Evolutionary conservation across 2,888 invertebrate genomes (phyloP).

Genomic region (Netelia melanura): DNA sequence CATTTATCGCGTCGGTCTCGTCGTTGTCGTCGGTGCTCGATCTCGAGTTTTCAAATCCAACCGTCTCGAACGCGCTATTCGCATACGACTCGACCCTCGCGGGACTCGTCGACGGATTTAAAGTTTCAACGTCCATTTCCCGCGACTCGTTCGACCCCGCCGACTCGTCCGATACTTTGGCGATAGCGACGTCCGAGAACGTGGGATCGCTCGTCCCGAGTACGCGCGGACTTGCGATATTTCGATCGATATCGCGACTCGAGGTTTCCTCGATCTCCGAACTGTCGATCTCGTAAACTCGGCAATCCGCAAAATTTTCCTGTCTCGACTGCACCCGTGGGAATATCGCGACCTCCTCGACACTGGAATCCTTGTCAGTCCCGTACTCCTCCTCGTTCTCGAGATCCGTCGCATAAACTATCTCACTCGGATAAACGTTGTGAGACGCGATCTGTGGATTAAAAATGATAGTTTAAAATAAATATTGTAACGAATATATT

Average conservation of each 20-base stretch:
- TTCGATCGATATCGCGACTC: slow-evolving; percentile 40
- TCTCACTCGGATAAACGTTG: slow-evolving; percentile 20
- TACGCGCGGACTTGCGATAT: slow-evolving; percentile 54
- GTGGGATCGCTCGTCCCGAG: slow-evolving; percentile 64
- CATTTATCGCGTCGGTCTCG: slow-evolving; percentile 64
- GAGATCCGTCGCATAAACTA: slow-evolving; percentile 43
- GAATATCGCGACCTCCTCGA: slow-evolving; percentile 68
- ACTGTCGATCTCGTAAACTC: slow-evolving; percentile 62
- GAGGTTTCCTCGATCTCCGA: slow-evolving; percentile 59
- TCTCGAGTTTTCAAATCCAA: slow-evolving; percentile 62
- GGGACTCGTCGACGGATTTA: slow-evolving; percentile 47
- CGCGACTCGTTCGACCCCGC: slow-evolving; percentile 59
- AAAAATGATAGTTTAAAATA: background rate
- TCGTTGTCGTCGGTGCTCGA: slow-evolving; percentile 64
- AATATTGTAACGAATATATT: background rate
- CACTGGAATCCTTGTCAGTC: slow-evolving; percentile 73
- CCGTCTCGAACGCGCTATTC: slow-evolving; percentile 52
- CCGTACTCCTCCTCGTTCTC: slow-evolving; percentile 72
- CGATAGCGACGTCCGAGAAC: slow-evolving; percentile 65
- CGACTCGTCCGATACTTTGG: slow-evolving; percentile 61
- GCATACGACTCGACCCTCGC: slow-evolving; percentile 60
- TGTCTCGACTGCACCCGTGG: slow-evolving; percentile 47
- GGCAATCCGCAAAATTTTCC: slow-evolving; percentile 48
- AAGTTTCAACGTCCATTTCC: slow-evolving; percentile 51
- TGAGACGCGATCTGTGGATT: slow-evolving; percentile 40